Conservation (phyloP, 2,888 invertebrate genomes). For the Metalampra italica region DNA sequence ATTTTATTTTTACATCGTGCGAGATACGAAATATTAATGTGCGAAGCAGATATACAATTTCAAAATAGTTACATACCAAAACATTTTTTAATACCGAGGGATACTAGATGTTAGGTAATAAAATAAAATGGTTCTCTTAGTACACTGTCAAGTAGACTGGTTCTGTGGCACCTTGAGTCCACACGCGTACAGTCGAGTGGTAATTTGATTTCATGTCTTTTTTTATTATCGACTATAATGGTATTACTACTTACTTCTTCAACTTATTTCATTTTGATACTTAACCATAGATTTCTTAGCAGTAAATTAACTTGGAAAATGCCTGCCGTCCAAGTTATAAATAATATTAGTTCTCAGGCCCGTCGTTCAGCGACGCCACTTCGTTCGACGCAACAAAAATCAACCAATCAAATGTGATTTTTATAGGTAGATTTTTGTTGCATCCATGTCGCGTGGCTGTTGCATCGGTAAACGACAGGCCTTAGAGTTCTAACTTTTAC, state of each 20-base stretch:
- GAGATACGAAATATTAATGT: not conserved
- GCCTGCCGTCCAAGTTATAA: too few relatives aligned
- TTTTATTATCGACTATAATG: not conserved
- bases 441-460: too few relatives aligned
- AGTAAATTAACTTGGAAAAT: too few relatives aligned
- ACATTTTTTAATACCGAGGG: not conserved
- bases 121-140: conserved; percentile 39
- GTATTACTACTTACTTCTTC: not conserved
- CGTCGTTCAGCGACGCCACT: too few relatives aligned
- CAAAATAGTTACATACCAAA: not conserved
- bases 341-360: too few relatives aligned
- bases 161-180: conserved; percentile 38
- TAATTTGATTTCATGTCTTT: conserved; percentile 9
- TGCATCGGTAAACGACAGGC: too few relatives aligned
- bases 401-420: too few relatives aligned
- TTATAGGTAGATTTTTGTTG: too few relatives aligned
- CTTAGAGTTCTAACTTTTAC: too few relatives aligned
- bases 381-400: too few relatives aligned
- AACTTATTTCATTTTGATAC: too few relatives aligned
- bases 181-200: conserved; percentile 24
- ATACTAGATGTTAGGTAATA: conserved; percentile 13
- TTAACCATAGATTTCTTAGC: too few relatives aligned
- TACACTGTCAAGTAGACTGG: conserved; percentile 40
- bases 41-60: not conserved
- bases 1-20: not conserved